Evolutionary conservation across 2,888 invertebrate species (phyloP), one percentile per base, ranked within the genome.

Genomic region (Artemia sp.): DNA sequence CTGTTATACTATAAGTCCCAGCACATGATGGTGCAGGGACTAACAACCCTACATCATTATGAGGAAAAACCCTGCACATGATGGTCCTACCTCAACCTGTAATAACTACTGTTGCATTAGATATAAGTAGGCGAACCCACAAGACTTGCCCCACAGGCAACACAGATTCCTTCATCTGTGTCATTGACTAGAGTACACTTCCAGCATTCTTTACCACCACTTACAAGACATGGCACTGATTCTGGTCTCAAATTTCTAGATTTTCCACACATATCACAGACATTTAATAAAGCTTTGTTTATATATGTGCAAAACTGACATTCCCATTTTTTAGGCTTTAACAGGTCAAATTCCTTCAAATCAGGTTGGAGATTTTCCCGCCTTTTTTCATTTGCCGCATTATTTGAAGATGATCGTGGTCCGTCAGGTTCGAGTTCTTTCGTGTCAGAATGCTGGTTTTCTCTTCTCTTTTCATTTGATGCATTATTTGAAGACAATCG

Each of bases 111-210:
- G 6, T 3, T 38, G 38, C 38, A 38, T 24, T 69, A 86, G 75
- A 88, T 88, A 75, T 89, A 89, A 68, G 88, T 89, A 53, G 88
- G 87, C 70, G 88, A 88, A 78, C 86, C 84, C 75, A 86, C 82
- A 66, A 89, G 79, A 75, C 84, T 85, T 9, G 82, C 80, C 24
- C 81, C 82, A 77, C 89, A 89, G 19, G 86, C 88, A 74, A 84
- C 85, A 76, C 89, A 89, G 11, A 76, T 76, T 53, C 80, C 80
- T 9, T 84, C 84, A 70, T 84, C 84, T 74, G 84, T 83, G 67
- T 83, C 82, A 76, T 89, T 89, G 58, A 89, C 87, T 67, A 88
- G 80, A 3, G 89, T 89, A 76, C 89, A 89, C 51, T 84, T 80
- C 0, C 86, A 85, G 73, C 89, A 89, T 76, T 88, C 85, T 68